These are phyloP conservation scores for Oxyruncus cristatus DNA, from an alignment of 2,113 vertebrate genomes.

Conservation along the genomic window DNA sequence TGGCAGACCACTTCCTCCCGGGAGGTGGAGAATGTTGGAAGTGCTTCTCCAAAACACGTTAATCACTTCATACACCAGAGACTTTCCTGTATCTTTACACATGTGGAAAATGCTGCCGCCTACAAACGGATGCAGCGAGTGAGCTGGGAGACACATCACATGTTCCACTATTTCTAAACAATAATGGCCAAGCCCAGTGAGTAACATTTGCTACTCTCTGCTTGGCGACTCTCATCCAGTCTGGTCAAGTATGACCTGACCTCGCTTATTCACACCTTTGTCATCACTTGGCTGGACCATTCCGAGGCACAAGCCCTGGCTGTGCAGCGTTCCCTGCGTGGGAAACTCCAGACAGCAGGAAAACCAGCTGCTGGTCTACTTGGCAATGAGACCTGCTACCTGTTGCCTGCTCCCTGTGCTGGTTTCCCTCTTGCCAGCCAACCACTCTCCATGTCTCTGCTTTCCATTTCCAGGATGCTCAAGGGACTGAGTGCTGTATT, in stretches of 20 bases:
- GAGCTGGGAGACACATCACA: not conserved
- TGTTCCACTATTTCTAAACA: constrained; percentile 46
- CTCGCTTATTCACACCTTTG: constrained; percentile 58
- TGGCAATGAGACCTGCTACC: not conserved
- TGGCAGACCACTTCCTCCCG: not conserved
- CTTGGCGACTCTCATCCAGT: not conserved
- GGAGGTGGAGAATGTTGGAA: not conserved
- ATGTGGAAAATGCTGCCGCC: constrained; percentile 30
- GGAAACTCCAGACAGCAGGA: not conserved
- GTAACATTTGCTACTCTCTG: constrained; percentile 26
- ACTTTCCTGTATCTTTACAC: not conserved
- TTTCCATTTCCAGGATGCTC: not conserved
- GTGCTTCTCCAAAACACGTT: not conserved
- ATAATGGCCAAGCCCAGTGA: constrained; percentile 44
- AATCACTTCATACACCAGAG: not conserved
- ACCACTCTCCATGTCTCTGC: accelerated
- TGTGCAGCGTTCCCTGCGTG: accelerated
- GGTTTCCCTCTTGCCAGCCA: not conserved
- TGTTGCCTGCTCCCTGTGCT: not conserved
- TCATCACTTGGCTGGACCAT: constrained; percentile 1
- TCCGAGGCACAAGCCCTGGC: not conserved
- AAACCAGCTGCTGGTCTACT: not conserved
- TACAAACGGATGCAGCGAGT: constrained; percentile 1
- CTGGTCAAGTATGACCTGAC: constrained; percentile 19
- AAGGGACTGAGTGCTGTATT: not conserved